These are phyloP conservation scores for Drosophila nannoptera DNA, from an alignment of 1,140 invertebrate genomes.

Conservation along the genomic window DNA sequence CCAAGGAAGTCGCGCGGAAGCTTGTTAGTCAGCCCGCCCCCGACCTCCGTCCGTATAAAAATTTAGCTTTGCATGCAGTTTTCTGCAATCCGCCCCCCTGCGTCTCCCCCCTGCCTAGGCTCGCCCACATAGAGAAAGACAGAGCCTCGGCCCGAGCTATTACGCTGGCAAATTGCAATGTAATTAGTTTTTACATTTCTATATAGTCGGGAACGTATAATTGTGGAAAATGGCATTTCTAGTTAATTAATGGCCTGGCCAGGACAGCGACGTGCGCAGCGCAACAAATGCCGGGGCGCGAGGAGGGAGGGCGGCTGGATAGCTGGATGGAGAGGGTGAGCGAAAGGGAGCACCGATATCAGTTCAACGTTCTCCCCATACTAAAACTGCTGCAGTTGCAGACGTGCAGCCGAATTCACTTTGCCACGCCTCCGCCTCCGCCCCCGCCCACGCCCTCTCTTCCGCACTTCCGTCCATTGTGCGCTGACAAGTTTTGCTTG, in stretches of 20 bases:
- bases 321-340: not conserved
- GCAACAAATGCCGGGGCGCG: not conserved
- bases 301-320: too few species aligned
- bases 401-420: constrained; percentile 40
- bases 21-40: constrained; percentile 55
- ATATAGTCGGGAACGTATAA: constrained; percentile 75
- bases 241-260: constrained; percentile 72
- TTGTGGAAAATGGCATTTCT: constrained; percentile 77
- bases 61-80: constrained; percentile 75
- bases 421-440: not conserved
- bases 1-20: constrained; percentile 73
- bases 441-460: not conserved
- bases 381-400: constrained; percentile 51
- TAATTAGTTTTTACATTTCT: constrained; percentile 78
- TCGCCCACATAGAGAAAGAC: constrained; percentile 30
- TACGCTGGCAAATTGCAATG: constrained; percentile 77
- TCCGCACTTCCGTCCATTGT: not conserved
- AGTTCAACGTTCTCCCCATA: constrained; percentile 55
- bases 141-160: constrained; percentile 54
- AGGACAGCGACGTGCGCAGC: constrained; percentile 9
- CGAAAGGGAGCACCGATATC: constrained; percentile 2
- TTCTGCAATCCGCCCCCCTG: constrained; percentile 18
- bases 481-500: constrained; percentile 55
- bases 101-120: not conserved
- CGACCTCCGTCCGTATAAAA: constrained; percentile 39